phyloP scores from a whole-genome alignment of 2,888 invertebrate species.

The Limnephilus auricula region DNA sequence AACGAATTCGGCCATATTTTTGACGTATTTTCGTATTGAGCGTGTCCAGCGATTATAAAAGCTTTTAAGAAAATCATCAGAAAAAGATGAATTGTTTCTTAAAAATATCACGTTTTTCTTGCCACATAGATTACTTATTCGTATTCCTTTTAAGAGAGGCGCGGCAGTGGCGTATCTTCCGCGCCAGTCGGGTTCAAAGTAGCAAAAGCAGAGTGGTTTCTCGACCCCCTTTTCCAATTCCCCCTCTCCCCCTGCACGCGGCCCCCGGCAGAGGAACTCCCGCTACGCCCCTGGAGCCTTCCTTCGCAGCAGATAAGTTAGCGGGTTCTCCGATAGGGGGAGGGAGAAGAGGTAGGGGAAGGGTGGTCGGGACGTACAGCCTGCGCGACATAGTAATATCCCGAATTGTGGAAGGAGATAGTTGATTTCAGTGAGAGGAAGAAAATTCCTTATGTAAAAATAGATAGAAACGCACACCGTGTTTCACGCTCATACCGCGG shows the following conservation, averaged over 20 bases:
- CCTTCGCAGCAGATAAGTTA: conserved; percentile 42
- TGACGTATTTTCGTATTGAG: too few relatives aligned
- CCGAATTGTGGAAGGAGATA: neutral
- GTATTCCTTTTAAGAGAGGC: conserved; percentile 44
- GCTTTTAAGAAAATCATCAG: neutral
- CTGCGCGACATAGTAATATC: conserved; percentile 25
- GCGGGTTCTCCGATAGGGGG: conserved; percentile 29
- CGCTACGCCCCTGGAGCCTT: conserved; percentile 30
- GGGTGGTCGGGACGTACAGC: neutral
- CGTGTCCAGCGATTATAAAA: too few relatives aligned
- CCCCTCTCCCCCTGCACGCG: neutral
- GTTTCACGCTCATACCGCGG: neutral
- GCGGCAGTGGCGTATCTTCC: conserved; percentile 27
- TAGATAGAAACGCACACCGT: neutral
- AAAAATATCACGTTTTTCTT: neutral
- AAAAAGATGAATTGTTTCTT: neutral
- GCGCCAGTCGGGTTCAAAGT: conserved; percentile 13
- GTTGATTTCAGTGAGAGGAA: neutral
- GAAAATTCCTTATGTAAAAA: neutral
- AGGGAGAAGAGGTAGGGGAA: neutral
- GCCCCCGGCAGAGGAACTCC: neutral
- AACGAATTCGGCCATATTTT: too few relatives aligned
- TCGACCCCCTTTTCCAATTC: conserved; percentile 38
- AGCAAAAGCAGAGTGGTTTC: conserved; percentile 42
- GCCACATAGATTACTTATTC: neutral